These are phyloP conservation scores for Actinia tenebrosa DNA, from an alignment of 64 coral and sea anemone genomes.

Conservation along the genomic window DNA sequence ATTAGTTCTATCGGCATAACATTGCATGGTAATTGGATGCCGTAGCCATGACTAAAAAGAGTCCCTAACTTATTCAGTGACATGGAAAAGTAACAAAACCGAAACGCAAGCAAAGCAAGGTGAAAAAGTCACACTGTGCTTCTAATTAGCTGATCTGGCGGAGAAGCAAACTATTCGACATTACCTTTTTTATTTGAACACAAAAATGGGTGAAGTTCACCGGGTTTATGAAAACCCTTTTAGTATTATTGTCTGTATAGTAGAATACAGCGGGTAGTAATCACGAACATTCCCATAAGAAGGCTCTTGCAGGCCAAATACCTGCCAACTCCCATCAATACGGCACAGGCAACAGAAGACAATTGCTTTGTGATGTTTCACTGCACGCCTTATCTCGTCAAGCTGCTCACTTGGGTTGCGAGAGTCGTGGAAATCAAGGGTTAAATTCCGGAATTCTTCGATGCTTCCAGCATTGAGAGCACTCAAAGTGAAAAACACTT, in stretches of 20 bases:
- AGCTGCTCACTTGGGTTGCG: conserved; percentile 24
- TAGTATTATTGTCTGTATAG: not conserved
- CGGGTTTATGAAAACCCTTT: not conserved
- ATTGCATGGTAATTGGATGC: too few species aligned
- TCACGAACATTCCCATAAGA: conserved; percentile 18
- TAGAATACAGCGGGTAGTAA: not conserved
- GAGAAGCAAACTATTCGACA: too few species aligned
- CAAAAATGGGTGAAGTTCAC: not conserved
- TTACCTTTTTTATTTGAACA: too few species aligned
- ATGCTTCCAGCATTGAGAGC: conserved; percentile 44
- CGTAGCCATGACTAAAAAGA: too few species aligned
- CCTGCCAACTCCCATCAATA: conserved; percentile 19
- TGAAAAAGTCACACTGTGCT: too few species aligned
- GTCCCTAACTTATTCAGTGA: too few species aligned
- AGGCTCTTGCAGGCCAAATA: conserved; percentile 32
- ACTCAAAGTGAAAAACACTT: conserved; percentile 47
- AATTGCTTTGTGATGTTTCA: conserved; percentile 21
- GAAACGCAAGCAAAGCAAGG: too few species aligned
- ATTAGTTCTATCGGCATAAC: too few species aligned
- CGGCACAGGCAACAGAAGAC: conserved; percentile 38
- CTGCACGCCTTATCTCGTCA: conserved; percentile 15
- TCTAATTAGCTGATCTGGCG: too few species aligned
- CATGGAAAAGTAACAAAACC: too few species aligned
- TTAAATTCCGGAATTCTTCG: conserved; percentile 5
- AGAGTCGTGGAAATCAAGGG: conserved; percentile 17